A percentile compares a stretch with the other conserved stretches of the same genome.
phyloP scores from a whole-genome alignment of 2,797 vertebrate species.

The Rhyacichthys aspro region DNA sequence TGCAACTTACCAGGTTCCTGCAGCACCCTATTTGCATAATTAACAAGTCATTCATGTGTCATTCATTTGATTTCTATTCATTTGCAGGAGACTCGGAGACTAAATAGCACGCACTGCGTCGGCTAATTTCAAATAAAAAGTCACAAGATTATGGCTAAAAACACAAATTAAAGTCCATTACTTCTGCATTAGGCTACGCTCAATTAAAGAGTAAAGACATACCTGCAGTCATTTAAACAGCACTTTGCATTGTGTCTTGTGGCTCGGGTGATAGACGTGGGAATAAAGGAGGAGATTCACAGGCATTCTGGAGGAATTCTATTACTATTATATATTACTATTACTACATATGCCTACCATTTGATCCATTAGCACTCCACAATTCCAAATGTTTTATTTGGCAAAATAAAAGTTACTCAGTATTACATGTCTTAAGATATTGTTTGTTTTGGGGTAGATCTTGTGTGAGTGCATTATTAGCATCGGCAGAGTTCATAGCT shows the following conservation, averaged over 20 bases:
- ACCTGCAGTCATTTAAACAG: slow-evolving; percentile 7
- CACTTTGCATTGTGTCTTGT: slow-evolving; percentile 12
- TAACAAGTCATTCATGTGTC: slow-evolving; percentile 83
- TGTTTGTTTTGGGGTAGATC: no score
- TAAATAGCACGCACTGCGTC: slow-evolving; percentile 62
- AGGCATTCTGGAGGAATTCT: no score
- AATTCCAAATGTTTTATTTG: no score
- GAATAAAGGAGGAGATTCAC: no score
- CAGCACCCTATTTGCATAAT: slow-evolving; percentile 83
- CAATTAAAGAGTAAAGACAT: slow-evolving; percentile 16
- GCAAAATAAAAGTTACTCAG: no score
- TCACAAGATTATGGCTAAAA: slow-evolving; percentile 52
- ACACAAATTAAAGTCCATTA: slow-evolving; percentile 49
- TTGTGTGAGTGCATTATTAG: no score
- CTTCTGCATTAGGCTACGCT: slow-evolving; percentile 17
- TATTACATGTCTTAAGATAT: no score
- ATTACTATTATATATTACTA: no score
- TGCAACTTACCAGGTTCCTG: slow-evolving; percentile 79
- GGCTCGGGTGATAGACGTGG: slow-evolving; percentile 6
- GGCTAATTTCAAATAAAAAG: slow-evolving; percentile 48
- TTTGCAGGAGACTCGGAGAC: slow-evolving; percentile 64
- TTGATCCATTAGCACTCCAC: no score
- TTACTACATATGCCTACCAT: no score
- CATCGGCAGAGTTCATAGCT: no score
- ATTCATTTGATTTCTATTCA: slow-evolving; percentile 77